Conservation (phyloP, 2,113 vertebrate species). For the Cebus imitator region DNA sequence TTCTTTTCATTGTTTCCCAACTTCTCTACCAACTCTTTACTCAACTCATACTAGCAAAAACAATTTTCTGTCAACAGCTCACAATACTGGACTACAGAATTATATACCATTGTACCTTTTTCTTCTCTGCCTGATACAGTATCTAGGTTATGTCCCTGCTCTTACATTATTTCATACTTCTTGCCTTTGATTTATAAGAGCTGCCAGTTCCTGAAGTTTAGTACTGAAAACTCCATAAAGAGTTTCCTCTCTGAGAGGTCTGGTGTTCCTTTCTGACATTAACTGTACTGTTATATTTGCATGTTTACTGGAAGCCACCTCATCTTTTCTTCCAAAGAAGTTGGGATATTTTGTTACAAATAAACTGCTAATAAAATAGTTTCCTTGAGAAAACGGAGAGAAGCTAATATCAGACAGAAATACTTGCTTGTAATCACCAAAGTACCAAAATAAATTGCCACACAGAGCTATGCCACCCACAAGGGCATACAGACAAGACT, state of each 20-base stretch:
- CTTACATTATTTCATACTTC: not conserved
- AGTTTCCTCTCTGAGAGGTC: not conserved
- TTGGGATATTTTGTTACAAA: not conserved
- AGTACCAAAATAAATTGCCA: not conserved
- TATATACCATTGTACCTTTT: not conserved
- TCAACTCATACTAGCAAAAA: not conserved
- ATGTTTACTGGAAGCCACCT: not conserved
- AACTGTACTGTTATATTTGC: not conserved
- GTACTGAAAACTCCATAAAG: slow-evolving; percentile 38
- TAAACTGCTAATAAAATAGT: not conserved
- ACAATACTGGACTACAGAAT: not conserved
- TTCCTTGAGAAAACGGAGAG: not conserved
- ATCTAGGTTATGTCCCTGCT: not conserved
- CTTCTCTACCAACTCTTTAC: not conserved
- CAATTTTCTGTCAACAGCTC: not conserved
- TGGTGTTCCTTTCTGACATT: not conserved
- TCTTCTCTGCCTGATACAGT: not conserved
- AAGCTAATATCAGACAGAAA: not conserved
- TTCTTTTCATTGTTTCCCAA: not conserved
- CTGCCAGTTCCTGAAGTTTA: slow-evolving; percentile 3
- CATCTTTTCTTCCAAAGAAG: not conserved
- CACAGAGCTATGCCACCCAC: not conserved
- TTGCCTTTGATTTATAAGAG: slow-evolving; percentile 47
- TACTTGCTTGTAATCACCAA: not conserved
- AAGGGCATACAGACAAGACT: not conserved